phyloP scores from a whole-genome alignment of 2,797 vertebrate genomes.

The Phalanger gymnotis region DNA sequence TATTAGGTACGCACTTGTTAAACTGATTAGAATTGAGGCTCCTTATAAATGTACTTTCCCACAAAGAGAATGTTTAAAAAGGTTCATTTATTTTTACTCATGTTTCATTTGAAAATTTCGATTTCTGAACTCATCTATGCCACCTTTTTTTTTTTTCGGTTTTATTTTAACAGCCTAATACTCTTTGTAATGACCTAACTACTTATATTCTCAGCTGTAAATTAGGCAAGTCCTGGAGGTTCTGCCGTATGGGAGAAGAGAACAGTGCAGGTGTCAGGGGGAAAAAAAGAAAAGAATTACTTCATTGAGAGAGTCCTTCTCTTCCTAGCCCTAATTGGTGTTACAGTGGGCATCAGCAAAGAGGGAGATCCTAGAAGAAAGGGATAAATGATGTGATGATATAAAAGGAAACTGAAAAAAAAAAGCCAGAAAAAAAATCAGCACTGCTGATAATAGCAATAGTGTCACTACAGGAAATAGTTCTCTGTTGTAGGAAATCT shows the following conservation, averaged over 20 bases:
- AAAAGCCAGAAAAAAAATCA: conserved; percentile 34
- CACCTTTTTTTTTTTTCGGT: neutral
- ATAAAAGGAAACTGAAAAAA: neutral
- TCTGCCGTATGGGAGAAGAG: conserved; percentile 22
- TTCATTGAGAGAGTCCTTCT: conserved; percentile 35
- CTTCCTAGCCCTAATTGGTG: conserved; percentile 43
- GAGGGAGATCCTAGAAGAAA: conserved; percentile 12
- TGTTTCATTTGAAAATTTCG: neutral
- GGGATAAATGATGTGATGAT: conserved; percentile 17
- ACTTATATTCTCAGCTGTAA: neutral
- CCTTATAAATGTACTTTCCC: conserved; percentile 19
- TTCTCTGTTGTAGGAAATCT: neutral
- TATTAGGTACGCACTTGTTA: conserved; percentile 38
- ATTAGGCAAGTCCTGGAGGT: neutral
- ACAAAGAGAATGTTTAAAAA: conserved; percentile 17
- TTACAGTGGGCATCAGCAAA: conserved; percentile 27
- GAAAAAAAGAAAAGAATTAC: conserved; percentile 8
- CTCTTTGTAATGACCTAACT: neutral
- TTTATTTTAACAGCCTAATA: conserved; percentile 28
- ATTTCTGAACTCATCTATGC: neutral
- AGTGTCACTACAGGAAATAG: neutral
- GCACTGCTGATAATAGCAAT: neutral
- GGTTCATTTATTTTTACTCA: neutral
- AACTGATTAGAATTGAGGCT: conserved; percentile 33
- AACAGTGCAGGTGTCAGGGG: conserved; percentile 38